Percentiles rank a stretch among this genome's conserved stretches.
Conservation (phyloP, 2,888 invertebrate species). For the Venusia cambrica region DNA sequence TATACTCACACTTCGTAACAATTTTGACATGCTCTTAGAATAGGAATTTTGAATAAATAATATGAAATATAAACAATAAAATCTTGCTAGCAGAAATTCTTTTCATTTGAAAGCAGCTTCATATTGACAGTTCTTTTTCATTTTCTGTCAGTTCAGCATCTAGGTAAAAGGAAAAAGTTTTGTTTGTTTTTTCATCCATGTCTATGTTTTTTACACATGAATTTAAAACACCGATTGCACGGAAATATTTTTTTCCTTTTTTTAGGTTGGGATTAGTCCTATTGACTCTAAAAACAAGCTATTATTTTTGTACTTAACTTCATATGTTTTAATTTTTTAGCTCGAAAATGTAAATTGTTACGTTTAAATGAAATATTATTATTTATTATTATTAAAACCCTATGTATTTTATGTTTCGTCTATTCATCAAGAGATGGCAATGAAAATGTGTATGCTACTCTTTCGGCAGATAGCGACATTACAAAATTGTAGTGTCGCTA, state of each 20-base stretch:
- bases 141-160: slow-evolving; percentile 23
- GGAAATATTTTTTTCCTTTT: too few relatives aligned
- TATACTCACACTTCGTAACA: slow-evolving; percentile 16
- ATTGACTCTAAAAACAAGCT: too few relatives aligned
- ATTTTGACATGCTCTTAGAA: slow-evolving; percentile 20
- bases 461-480: slow-evolving; percentile 6
- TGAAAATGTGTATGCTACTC: background rate
- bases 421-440: slow-evolving; percentile 12
- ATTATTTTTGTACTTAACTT: too few relatives aligned
- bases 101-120: slow-evolving; percentile 32
- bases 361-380: too few relatives aligned
- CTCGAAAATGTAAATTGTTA: too few relatives aligned
- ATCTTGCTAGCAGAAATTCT: slow-evolving; percentile 30
- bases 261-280: too few relatives aligned
- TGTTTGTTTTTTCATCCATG: background rate
- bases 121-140: slow-evolving; percentile 35
- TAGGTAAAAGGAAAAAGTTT: slow-evolving; percentile 6
- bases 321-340: too few relatives aligned
- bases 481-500: slow-evolving; percentile 27
- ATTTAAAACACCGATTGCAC: too few relatives aligned
- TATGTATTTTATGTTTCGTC: too few relatives aligned
- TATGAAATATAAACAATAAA: slow-evolving; percentile 31
- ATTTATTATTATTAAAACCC: too few relatives aligned
- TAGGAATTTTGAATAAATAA: slow-evolving; percentile 23
- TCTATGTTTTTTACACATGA: background rate